Evolutionary conservation across 2,113 vertebrate species (phyloP).

Genomic region (Motacilla alba): DNA sequence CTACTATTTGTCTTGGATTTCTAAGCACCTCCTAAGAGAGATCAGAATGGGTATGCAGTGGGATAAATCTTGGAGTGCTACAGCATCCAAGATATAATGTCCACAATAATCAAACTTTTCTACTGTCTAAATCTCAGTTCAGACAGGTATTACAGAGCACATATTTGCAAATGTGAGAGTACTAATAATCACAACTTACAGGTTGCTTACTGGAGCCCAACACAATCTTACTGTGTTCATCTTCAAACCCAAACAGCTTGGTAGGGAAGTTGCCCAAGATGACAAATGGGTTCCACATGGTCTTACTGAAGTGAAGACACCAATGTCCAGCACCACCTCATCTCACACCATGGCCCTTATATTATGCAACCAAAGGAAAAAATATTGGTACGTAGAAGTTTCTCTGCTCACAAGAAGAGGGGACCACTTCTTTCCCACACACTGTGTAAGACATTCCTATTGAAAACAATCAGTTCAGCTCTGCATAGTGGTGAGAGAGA

Average conservation of each 20-base stretch:
- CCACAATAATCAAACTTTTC: not conserved
- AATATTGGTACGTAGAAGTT: not conserved
- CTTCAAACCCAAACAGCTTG: not conserved
- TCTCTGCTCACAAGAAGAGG: not conserved
- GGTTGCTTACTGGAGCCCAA: not conserved
- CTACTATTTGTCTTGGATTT: not conserved
- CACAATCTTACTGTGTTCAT: fast-evolving
- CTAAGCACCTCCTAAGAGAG: not conserved
- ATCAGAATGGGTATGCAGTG: not conserved
- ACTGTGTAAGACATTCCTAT: not conserved
- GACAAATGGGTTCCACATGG: not conserved
- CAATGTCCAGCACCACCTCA: not conserved
- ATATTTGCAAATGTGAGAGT: not conserved
- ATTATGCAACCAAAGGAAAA: not conserved
- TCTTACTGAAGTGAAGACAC: not conserved
- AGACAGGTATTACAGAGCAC: not conserved
- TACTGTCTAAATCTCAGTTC: not conserved
- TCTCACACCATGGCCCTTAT: not conserved
- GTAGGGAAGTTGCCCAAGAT: fast-evolving
- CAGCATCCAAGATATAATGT: not conserved
- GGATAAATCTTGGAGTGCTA: not conserved
- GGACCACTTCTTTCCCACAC: fast-evolving
- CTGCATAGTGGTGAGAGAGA: not conserved
- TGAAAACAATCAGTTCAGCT: fast-evolving
- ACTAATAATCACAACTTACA: not conserved